A percentile compares a stretch with the other conserved stretches of the same genome.
Evolutionary conservation across 2,113 vertebrate species (phyloP).

Genomic region (Girardinichthys multiradiatus): DNA sequence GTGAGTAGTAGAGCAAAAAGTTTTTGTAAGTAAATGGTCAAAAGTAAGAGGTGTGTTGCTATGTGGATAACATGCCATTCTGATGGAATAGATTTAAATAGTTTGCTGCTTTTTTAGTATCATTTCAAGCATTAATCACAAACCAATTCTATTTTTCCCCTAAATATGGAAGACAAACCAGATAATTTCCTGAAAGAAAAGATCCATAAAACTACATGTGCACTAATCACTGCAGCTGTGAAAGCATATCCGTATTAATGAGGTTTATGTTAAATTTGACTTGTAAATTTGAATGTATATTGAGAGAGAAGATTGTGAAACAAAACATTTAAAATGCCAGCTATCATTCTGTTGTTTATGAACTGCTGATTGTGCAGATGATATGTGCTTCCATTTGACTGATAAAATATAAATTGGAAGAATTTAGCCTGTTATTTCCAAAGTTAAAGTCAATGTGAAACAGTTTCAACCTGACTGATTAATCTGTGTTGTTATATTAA

Average conservation of each 20-base stretch:
- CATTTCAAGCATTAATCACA: no score
- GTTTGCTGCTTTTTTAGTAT: no score
- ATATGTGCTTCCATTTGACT: no score
- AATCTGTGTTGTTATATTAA: neutral
- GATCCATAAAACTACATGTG: neutral
- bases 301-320: neutral
- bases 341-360: neutral
- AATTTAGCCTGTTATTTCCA: neutral
- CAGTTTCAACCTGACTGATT: neutral
- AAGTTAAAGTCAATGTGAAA: neutral
- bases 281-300: neutral
- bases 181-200: neutral
- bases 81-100: no score
- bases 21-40: no score
- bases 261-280: neutral
- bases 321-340: neutral
- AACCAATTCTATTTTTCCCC: no score
- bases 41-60: no score
- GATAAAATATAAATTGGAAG: neutral
- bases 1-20: no score
- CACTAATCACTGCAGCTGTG: neutral
- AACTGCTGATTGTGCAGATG: no score
- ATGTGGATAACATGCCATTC: no score
- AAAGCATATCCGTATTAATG: neutral
- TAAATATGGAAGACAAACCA: neutral